Base-by-base conservation (phyloP, 2,888 invertebrate species). In the Eremobia ochroleuca region DNA sequence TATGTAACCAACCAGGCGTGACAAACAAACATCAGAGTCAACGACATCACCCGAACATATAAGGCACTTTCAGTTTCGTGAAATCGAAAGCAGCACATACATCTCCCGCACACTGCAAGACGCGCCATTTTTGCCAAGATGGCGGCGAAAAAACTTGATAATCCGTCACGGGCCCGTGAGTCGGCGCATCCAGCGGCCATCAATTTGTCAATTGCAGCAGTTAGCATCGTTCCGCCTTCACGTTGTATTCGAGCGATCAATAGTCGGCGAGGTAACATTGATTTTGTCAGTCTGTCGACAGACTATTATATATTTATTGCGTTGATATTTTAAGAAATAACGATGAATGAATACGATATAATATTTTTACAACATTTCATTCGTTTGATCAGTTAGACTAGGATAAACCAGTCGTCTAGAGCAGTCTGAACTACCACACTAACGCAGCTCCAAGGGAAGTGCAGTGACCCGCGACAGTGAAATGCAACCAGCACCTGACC, bases 21-120 rank as follows among this genome's bases (percentile, higher is more conserved):
- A 93, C 96, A 96, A 96, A 96, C 95, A 96, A 96, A 96, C 96
- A 96, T 91, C 87, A 91, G 93, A 96, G 96, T 96, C 96, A 96
- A 95, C 94, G 96, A 96, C 96, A 96, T 92, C 92, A 93, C 93
- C 96, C 96, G 95, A 96, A 96, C 96, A 95, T 95, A 94, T 91
- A 92, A 91, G 91, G 88, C 93, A 95, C 97, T 96, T 96, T 97
- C 96, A 93, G 95, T 97, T 96, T 96, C 96, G 92, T 93, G 95
- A 96, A 96, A 96, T 94, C 93, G 96, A 97, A 96, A 96, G 96
- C 94, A 83, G 92, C 93, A 91, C 92, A 94, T 92, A 95, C 92
- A 93, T 94, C 94, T 94, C 93, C 92, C 90, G 93, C 92, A 91
- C 90, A 90, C 85, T 91, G 90, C 91, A 91, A 92, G 89, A 89